These are phyloP conservation scores for Arenaria interpres DNA, from an alignment of 2,113 vertebrate genomes.

Conservation along the genomic window DNA sequence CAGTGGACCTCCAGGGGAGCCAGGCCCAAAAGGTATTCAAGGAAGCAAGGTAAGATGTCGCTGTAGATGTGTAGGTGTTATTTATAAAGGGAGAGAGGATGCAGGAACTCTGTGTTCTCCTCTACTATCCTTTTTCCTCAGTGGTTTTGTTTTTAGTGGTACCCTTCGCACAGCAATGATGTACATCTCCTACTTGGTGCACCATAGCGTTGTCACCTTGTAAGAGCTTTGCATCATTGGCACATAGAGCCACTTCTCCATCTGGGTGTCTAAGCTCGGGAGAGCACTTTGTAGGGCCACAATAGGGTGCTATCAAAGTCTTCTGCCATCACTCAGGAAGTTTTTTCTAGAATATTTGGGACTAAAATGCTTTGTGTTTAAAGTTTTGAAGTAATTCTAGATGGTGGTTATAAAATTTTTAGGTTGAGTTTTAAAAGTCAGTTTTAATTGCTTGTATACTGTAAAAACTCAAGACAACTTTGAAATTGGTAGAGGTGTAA, in stretches of 20 bases:
- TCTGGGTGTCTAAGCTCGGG: not conserved
- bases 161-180: not conserved
- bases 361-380: not conserved
- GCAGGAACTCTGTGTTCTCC: not conserved
- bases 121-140: not conserved
- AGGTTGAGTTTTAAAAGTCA: not conserved
- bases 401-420: not conserved
- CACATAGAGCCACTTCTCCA: not conserved
- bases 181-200: not conserved
- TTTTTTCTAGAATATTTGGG: not conserved
- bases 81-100: not conserved
- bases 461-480: not conserved
- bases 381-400: not conserved
- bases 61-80: not conserved
- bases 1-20: conserved; percentile 79
- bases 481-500: not conserved
- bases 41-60: conserved; percentile 82
- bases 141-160: not conserved
- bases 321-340: not conserved
- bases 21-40: conserved; percentile 79
- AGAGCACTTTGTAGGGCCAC: not conserved
- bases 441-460: not conserved
- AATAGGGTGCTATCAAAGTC: not conserved
- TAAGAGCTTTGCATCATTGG: not conserved
- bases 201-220: accelerated